Base-by-base conservation (phyloP, 2,113 vertebrate species). In the Percina caprodes region DNA sequence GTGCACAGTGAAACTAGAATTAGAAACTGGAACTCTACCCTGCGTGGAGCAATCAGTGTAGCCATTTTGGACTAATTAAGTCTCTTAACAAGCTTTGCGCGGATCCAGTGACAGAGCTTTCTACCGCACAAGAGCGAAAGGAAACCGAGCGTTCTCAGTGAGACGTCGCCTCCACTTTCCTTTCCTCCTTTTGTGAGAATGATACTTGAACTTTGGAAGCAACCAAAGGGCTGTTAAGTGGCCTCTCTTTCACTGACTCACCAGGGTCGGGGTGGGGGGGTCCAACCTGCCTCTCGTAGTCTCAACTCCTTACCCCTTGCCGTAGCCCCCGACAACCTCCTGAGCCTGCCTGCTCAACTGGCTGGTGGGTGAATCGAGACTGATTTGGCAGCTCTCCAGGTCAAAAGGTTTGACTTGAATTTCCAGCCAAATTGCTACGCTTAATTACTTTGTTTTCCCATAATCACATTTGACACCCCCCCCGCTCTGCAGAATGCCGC, bases 41-140 rank as follows among this genome's bases (percentile, higher is more conserved):
- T 71, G 39, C 71, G 56, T 58, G 79, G 51, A 49, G 72, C 72
- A 79, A 90, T 92, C 84, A 88, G 74, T 77, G 67, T 6, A 58
- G 62, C 81, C 80, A 78, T 80, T 72, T 65, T 86, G 85, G 70
- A 86, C 75, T 86, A 86, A 92, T 93, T 89, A 91, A 65, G 72
- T 51, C 61, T 70, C 71, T 68, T 80, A 83, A 86, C 35, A 14
- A 79, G 39, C 55, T 83, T 59, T 35, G 60, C 16, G 5, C 79
- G 63, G 62, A 75, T 78, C 63, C 60, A 45, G 85, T 80, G 69
- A 85, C 59, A 62, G 69, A 79, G 55, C 33, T 42, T n/a, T 71
- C 63, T 8, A 10, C 23, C 55, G 24, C 54, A 71, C 69, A 33
- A 24, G 54, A 77, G n/a, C 4, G 1, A 49, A 30, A 49, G 24